Evolutionary conservation across 37 sponge, comb jelly and placozoan genomes (phyloP), one percentile per base, ranked within the genome.

Genomic region (Crambe crambe): DNA sequence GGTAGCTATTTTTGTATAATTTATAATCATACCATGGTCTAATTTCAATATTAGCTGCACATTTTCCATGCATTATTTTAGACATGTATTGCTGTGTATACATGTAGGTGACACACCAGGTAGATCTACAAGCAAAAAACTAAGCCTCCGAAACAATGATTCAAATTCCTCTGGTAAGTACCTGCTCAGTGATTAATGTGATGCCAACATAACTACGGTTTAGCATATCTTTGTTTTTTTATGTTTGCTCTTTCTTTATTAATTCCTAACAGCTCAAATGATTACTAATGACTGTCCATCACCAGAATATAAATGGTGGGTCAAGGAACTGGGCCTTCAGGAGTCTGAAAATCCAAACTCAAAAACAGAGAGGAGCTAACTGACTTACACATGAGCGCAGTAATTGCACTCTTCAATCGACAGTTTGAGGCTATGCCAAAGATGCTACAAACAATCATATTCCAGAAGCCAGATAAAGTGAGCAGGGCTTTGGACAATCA

Each of bases 381-480:
- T 68, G 69, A 68, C 69, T 31, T 9, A 36, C 69, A 68, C 69
- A 68, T 68, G 69, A 32, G 30, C 30, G 69, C 69, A 8, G 22
- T 10, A 31, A 3, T 15, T 32, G 2, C 30, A 1, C 0, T 56
- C 26, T 61, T 76, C 1, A 21, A 21, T 39, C 9, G 27, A 21
- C 62, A 76, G 34, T 59, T 59, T 38, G 38, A 37, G 2, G 61
- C 18, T 10, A 15, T 76, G 23, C 76, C 61, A 59, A n/a, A 1
- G 22, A 15, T 37, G 25, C 76, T 59, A 3, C n/a, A 10, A 20
- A 38, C 62, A 3, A 38, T 61, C 42, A 25, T 32, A n/a, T 23
- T 36, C 27, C 74, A 73, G n/a, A n/a, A n/a, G 37, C 62, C 76
- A 9, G 41, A 37, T 25, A 3, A 76, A 37, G 62, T 59, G 36